phyloP scores from a whole-genome alignment of 1,140 invertebrate genomes.

The Drosophila carrolli region DNA sequence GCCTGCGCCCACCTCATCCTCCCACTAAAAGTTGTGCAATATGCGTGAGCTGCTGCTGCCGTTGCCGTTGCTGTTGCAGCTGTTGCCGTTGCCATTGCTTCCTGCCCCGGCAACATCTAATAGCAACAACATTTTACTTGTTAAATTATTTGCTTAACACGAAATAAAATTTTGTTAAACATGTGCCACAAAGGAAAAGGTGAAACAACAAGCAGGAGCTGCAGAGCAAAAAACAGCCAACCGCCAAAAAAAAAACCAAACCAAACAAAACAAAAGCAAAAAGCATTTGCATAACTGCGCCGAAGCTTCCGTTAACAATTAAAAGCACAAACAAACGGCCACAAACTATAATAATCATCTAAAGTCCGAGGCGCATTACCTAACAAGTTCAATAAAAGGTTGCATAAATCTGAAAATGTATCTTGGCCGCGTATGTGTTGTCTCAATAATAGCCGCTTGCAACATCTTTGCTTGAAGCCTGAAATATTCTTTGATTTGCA shows the following conservation, averaged over 20 bases:
- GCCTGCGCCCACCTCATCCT: slow-evolving; percentile 43
- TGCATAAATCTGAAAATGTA: slow-evolving; percentile 47
- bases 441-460: slow-evolving; percentile 39
- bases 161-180: slow-evolving; percentile 72
- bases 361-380: slow-evolving; percentile 17
- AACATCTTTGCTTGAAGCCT: slow-evolving; percentile 27
- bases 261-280: slow-evolving; percentile 39
- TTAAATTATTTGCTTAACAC: slow-evolving; percentile 70
- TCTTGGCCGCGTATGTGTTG: slow-evolving; percentile 10
- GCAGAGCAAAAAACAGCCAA: slow-evolving; percentile 24
- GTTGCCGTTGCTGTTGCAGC: slow-evolving; percentile 26
- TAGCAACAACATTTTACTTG: slow-evolving; percentile 62
- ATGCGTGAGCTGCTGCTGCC: slow-evolving; percentile 46
- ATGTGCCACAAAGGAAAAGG: slow-evolving; percentile 65
- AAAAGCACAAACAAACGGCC: slow-evolving; percentile 54
- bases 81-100: slow-evolving; percentile 36
- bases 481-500: slow-evolving; percentile 38
- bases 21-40: slow-evolving; percentile 59
- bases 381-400: slow-evolving; percentile 64
- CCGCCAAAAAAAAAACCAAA: slow-evolving; percentile 40
- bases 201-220: slow-evolving; percentile 49
- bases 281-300: slow-evolving; percentile 60
- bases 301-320: slow-evolving; percentile 69
- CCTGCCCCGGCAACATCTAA: slow-evolving; percentile 46
- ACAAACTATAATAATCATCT: slow-evolving; percentile 33